These are phyloP conservation scores for Zeus faber DNA, from an alignment of 2,113 vertebrate genomes.

Conservation along the genomic window DNA sequence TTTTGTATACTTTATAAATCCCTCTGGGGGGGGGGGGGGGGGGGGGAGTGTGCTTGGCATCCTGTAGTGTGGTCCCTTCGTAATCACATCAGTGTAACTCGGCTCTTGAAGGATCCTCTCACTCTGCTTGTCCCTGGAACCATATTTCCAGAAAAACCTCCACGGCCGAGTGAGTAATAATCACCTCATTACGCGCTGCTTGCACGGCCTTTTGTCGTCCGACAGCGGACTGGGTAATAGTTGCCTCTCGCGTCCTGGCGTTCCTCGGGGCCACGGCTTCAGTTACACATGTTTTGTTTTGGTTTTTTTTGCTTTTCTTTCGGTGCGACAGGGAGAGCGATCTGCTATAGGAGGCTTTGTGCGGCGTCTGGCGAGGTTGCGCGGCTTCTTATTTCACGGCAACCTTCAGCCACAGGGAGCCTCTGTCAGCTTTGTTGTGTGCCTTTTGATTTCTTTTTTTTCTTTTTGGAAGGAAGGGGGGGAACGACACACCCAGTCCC, in stretches of 20 bases:
- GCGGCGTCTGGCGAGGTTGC: constrained; percentile 49
- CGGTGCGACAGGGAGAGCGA: constrained; percentile 35
- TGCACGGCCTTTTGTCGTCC: constrained; percentile 7
- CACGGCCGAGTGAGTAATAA: too few relatives aligned
- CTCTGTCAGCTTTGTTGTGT: constrained; percentile 64
- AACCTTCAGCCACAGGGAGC: constrained; percentile 53
- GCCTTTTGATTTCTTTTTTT: constrained; percentile 57
- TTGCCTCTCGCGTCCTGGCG: constrained; percentile 25
- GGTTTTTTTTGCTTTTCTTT: too few relatives aligned
- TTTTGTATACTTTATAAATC: too few relatives aligned
- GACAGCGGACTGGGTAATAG: constrained; percentile 2
- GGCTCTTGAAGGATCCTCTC: too few relatives aligned
- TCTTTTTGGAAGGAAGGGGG: constrained; percentile 57
- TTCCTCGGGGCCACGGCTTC: constrained; percentile 41
- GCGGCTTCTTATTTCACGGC: constrained; percentile 56
- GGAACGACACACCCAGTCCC: constrained; percentile 63
- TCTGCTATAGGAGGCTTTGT: constrained; percentile 59
- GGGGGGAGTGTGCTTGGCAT: too few relatives aligned
- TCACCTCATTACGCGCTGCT: too few relatives aligned
- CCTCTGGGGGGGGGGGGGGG: too few relatives aligned
- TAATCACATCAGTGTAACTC: too few relatives aligned
- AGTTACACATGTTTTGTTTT: constrained; percentile 45
- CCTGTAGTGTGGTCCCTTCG: too few relatives aligned
- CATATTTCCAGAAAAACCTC: too few relatives aligned
- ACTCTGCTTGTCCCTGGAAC: too few relatives aligned